These are phyloP conservation scores for Uromys caudimaculatus DNA, from an alignment of 2,797 vertebrate species.

Conservation along the genomic window DNA sequence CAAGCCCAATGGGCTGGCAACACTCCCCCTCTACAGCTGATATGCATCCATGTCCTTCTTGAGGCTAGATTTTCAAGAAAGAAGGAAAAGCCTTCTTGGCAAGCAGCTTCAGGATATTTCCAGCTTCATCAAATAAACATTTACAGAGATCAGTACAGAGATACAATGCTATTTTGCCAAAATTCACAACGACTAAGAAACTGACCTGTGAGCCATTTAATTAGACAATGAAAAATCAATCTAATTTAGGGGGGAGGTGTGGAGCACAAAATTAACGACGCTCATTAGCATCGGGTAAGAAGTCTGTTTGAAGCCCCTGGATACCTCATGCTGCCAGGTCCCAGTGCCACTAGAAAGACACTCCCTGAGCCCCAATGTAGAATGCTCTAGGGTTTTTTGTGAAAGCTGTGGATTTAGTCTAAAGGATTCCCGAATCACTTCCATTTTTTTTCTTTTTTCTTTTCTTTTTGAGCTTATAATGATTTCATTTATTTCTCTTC, in stretches of 20 bases:
- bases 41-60: constrained; percentile 59
- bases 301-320: neutral
- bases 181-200: constrained; percentile 39
- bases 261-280: neutral
- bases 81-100: constrained; percentile 72
- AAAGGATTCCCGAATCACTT: neutral
- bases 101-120: constrained; percentile 75
- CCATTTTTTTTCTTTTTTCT: neutral
- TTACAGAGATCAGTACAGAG: constrained; percentile 40
- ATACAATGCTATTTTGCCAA: constrained; percentile 60
- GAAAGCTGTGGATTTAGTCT: neutral
- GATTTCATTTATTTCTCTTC: neutral
- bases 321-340: neutral
- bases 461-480: neutral
- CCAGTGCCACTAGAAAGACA: neutral
- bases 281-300: neutral
- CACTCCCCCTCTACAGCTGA: constrained; percentile 57
- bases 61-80: constrained; percentile 72
- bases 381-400: neutral
- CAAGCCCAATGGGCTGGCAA: neutral
- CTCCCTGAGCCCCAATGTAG: neutral
- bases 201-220: neutral
- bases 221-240: constrained; percentile 49
- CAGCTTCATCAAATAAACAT: constrained; percentile 84
- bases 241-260: neutral